Evolutionary conservation across 2,797 vertebrate genomes (phyloP).

Genomic region (Hydrophis major): DNA sequence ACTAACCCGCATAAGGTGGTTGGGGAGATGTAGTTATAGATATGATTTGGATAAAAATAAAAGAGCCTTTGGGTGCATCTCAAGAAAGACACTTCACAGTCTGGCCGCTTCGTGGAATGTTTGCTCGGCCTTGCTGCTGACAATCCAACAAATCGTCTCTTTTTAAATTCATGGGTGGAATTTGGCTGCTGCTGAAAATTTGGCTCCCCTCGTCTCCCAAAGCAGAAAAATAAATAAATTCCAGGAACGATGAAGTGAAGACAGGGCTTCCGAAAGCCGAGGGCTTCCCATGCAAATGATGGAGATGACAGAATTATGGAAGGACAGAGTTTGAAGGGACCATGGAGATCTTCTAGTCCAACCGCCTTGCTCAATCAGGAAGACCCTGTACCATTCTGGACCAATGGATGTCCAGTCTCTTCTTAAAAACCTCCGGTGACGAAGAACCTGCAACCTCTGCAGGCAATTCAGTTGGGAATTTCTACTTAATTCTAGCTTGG

Average conservation of each 20-base stretch:
- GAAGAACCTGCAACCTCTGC: background rate
- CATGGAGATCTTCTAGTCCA: background rate
- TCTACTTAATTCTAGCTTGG: background rate
- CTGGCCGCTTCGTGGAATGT: background rate
- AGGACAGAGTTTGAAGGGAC: background rate
- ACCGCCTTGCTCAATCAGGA: background rate
- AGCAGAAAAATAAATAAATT: conserved; percentile 16
- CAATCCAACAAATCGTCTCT: background rate
- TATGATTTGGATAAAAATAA: background rate
- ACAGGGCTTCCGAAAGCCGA: background rate
- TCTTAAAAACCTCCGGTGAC: background rate
- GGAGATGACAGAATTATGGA: background rate
- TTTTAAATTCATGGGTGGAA: conserved; percentile 16
- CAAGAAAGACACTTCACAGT: background rate
- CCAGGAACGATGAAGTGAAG: conserved; percentile 45
- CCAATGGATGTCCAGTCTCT: too few species aligned
- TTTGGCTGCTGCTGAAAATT: conserved; percentile 37
- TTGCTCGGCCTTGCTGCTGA: background rate
- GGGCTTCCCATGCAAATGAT: background rate
- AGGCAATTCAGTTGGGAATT: background rate
- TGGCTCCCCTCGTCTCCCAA: conserved; percentile 27
- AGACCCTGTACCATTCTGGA: background rate
- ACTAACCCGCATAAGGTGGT: background rate
- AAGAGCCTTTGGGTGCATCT: background rate
- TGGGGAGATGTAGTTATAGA: background rate